Base-by-base conservation (phyloP, 2,113 vertebrate genomes). In the Tachycineta bicolor region DNA sequence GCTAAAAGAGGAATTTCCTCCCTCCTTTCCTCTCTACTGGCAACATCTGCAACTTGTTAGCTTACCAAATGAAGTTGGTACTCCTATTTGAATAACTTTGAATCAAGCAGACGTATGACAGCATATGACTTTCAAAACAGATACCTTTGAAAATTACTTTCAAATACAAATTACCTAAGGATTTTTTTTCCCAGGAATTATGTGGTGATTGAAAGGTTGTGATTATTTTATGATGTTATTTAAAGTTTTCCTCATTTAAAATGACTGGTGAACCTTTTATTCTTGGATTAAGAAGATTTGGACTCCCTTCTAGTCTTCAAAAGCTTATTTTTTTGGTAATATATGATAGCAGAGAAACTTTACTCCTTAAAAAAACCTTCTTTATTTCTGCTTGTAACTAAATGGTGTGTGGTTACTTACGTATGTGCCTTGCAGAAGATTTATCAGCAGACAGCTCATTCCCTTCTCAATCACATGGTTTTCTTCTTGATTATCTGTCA, bases 401-500 rank as follows among this genome's bases (percentile, higher is more conserved):
- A 86, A 63, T 47, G 23, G 18, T 58, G 22, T 88, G 46, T 46
- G 20, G 29, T 89, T 83, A 46, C 55, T 73, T 80, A 55, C 0
- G 0, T 25, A 25, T 1, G 2, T 85, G 71, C 29, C 75, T 50
- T 86, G 71, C 55, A 90, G 55, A 80, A 83, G 50, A 67, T 86
- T 83, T 90, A 92, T 50, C 88, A 94, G 59, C 55, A 90, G 55
- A 55, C 47, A 78, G 50, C 63, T 92, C 77, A 81, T 83, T 93
- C 55, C 64, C 33, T 70, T 83, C 76, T 83, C 0, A 0, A 26
- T 93, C 94, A 92, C 64, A 18, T 70, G 77, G 15, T 47, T 89
- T 94, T 77, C 14, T 86, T 90, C 68, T 88, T 92, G 63, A 55
- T 94, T 96, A 92, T 86, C 68, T 90, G 34, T 83, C 3, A 87